A percentile compares a stretch with the other conserved stretches of the same genome.
Evolutionary conservation across 2,797 vertebrate genomes (phyloP).

Genomic region (Pteronotus mesoamericanus): DNA sequence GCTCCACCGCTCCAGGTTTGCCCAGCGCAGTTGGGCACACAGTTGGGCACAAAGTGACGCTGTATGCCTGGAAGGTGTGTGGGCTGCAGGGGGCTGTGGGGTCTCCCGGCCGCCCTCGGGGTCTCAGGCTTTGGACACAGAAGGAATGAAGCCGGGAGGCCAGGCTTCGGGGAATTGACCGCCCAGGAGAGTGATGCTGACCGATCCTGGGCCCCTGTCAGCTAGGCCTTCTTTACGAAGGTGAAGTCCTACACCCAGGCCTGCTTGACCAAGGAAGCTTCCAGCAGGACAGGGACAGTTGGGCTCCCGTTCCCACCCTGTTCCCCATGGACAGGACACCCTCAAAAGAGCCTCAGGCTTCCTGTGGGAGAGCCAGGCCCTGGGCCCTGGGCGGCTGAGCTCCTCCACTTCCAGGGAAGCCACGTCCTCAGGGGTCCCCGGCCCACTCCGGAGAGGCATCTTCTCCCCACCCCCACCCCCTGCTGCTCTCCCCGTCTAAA

Average conservation of each 20-base stretch:
- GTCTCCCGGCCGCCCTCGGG: background rate
- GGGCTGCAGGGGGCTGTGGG: background rate
- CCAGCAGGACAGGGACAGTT: background rate
- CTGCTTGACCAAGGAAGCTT: background rate
- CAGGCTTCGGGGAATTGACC: rapidly evolving
- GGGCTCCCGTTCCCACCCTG: background rate
- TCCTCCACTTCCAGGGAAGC: background rate
- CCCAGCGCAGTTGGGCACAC: background rate
- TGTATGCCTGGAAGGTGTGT: rapidly evolving
- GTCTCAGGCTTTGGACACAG: background rate
- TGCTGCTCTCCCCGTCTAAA: background rate
- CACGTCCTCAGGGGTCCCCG: background rate
- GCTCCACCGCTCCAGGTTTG: background rate
- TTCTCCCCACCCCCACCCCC: background rate
- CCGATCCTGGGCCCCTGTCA: background rate
- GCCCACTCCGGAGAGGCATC: background rate
- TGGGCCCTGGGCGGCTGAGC: background rate
- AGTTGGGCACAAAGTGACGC: rapidly evolving
- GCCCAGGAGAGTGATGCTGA: background rate
- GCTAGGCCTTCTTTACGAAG: background rate
- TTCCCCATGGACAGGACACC: background rate
- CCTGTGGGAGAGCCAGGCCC: background rate
- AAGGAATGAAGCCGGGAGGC: background rate
- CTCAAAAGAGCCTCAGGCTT: background rate
- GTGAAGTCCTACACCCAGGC: background rate